Evolutionary conservation across 2,888 invertebrate genomes (phyloP), one percentile per base, ranked within the genome.

Genomic region (Eristalis intricaria): DNA sequence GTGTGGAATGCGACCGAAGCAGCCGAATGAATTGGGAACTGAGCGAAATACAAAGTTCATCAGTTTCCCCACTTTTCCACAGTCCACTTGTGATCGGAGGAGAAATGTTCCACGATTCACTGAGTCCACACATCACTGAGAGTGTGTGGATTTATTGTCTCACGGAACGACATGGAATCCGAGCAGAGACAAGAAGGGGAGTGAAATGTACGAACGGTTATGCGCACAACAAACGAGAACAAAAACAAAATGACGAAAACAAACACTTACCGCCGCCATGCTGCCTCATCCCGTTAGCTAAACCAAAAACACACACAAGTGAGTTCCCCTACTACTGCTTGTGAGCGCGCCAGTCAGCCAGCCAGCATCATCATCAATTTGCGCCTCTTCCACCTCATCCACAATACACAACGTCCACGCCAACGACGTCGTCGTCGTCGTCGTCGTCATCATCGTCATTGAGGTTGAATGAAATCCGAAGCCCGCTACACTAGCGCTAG

Each of bases 401-500:
- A 22, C 32, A 1, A 10, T 3, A 15, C 58, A 22, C 58, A 68
- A 15, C 64, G 56, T 74, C 73, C 11, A 11, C 1, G 35, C 40
- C 71, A 58, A 74, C 66, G 76, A 68, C 85, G 77, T 60, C 66
- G 58, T 69, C 69, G 40, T 66, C 43, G 40, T 26, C 40, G 1
- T 63, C n/a, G 40, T 66, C 40, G 40, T 26, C 40, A 0, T 64
- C 64, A n/a, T n/a, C 29, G 32, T 63, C 75, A 76, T 40, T 80
- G 82, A 86, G 86, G 79, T 79, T 83, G 83, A 87, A 87, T 83
- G 87, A 87, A 83, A 87, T 83, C 68, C 43, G 79, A 79, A 26
- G 75, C 83, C 56, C 40, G 86, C 61, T 75, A 75, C 56, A 4
- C 64, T 43, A 40, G 50, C 56, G 78, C 10, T 23, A 65, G 74